Base-by-base conservation (phyloP, 2,888 invertebrate genomes). In the Amiota minor region DNA sequence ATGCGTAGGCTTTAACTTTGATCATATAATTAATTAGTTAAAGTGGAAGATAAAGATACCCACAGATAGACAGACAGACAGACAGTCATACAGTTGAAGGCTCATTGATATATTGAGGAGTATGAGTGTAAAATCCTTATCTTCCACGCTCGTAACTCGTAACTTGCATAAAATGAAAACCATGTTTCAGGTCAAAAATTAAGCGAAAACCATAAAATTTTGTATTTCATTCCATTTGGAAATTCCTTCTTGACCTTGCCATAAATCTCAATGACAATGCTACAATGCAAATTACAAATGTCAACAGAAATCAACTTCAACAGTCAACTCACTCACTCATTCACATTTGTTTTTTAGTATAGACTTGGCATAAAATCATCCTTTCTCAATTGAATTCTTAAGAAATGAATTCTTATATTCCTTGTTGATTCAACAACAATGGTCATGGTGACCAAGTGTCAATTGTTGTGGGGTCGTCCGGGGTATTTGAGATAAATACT, bases 251-350 rank as follows among this genome's bases (percentile, higher is more conserved):
- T 70, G 70, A 70, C 59, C 55, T 70, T 56, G 55, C 46, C 47
- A 18, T 14, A 16, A 23, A 23, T 18, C 18, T 55, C 10, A n/a
- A 18, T 70, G 55, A 67, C 77, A 35, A 35, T 35, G 35, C 46
- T 53, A 73, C 65, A 50, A 50, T 75, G 81, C 74, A 79, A 82
- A 83, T 83, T 74, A 71, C 61, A 71, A 80, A 78, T 65, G 82
- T 82, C 82, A 82, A 85, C 82, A 79, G 72, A 59, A 59, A 18
- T n/a, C 59, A 59, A 59, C 77, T 71, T 73, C 77, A 74, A 77
- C 76, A 76, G n/a, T 35, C 45, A 4, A 11, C 12, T 50, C 14
- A n/a, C n/a, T 2, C 0, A 50, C 12, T 9, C 53, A 50, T n/a
- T 9, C 3, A n/a, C 8, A n/a, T 50, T n/a, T 50, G 53, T 12